Percentiles rank a stretch among this genome's conserved stretches.
phyloP scores from a whole-genome alignment of 2,113 vertebrate species.

The Trachemys scripta region DNA sequence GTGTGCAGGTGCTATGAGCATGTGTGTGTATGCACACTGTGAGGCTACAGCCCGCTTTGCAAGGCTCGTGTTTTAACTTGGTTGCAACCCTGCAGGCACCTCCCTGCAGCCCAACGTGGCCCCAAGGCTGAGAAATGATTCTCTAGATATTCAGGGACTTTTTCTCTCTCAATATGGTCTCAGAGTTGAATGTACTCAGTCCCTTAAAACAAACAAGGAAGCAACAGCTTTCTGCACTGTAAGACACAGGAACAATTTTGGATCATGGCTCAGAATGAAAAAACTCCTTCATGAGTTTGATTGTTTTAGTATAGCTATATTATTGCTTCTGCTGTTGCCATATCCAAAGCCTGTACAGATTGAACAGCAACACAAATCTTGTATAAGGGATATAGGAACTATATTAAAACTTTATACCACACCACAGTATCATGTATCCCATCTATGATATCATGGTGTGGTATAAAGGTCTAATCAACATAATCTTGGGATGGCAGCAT shows the following conservation, averaged over 20 bases:
- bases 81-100: neutral
- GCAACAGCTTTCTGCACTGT: neutral
- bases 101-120: neutral
- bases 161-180: neutral
- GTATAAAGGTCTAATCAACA: neutral
- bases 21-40: no score
- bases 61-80: neutral
- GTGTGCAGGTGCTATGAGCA: no score
- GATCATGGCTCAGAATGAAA: neutral
- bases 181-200: neutral
- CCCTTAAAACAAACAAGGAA: neutral
- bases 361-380: neutral
- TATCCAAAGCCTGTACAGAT: neutral
- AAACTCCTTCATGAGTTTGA: rapidly evolving
- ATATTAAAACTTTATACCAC: neutral
- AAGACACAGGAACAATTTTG: neutral
- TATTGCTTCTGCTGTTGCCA: neutral
- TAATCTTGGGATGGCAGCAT: neutral
- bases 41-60: neutral
- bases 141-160: neutral
- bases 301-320: neutral
- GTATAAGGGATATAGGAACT: neutral
- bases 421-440: neutral
- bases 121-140: neutral
- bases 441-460: neutral